Evolutionary conservation across 2,888 invertebrate genomes (phyloP).

Genomic region (Bedellia somnulentella): DNA sequence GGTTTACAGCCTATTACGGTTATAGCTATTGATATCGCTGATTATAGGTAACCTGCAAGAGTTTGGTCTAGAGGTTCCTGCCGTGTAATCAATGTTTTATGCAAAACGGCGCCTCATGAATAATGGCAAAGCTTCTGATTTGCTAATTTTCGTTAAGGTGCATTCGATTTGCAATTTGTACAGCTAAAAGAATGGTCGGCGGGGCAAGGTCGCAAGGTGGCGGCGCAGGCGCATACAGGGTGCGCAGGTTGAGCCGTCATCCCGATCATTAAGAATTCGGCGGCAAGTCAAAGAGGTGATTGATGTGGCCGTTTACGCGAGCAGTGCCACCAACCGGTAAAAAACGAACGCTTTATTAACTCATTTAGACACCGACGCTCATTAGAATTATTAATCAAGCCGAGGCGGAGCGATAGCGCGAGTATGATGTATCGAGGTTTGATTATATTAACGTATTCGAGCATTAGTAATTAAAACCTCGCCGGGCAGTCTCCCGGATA

Average conservation of each 20-base stretch:
- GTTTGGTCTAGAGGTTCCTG: too few species aligned
- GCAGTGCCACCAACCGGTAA: slow-evolving; percentile 41
- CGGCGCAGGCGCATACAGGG: slow-evolving; percentile 9
- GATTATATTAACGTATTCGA: slow-evolving; percentile 55
- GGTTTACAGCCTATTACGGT: slow-evolving; percentile 1
- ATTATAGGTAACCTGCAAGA: too few species aligned
- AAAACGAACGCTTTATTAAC: slow-evolving; percentile 58
- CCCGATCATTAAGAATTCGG: slow-evolving; percentile 55
- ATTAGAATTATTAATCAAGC: slow-evolving; percentile 60
- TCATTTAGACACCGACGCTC: slow-evolving; percentile 59
- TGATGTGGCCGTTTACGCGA: slow-evolving; percentile 57
- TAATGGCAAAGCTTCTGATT: too few species aligned
- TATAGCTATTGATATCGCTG: too few species aligned
- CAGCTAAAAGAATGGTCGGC: background rate
- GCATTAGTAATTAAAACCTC: slow-evolving; percentile 50
- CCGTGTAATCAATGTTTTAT: too few species aligned
- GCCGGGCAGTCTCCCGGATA: slow-evolving; percentile 33
- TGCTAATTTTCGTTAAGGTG: too few species aligned
- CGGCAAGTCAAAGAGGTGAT: slow-evolving; percentile 55
- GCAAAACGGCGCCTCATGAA: too few species aligned
- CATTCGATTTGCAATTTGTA: background rate
- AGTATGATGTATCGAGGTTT: slow-evolving; percentile 58
- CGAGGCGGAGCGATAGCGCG: slow-evolving; percentile 49
- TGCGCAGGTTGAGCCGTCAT: slow-evolving; percentile 19
- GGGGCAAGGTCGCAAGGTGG: slow-evolving; percentile 6